These are phyloP conservation scores for Panulirus ornatus DNA, from an alignment of 1,140 invertebrate species.

Conservation along the genomic window DNA sequence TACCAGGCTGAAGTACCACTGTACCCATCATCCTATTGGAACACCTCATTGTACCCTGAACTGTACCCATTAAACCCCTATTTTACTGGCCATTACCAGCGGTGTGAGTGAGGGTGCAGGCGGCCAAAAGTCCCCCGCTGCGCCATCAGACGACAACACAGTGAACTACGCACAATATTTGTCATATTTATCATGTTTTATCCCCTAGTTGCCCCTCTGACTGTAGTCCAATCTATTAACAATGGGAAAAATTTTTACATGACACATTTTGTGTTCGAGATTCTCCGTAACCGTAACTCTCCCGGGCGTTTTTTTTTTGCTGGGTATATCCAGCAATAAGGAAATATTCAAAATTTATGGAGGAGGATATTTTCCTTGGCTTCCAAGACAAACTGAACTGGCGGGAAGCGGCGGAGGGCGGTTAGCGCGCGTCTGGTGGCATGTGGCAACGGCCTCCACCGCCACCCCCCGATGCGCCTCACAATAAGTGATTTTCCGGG, in stretches of 20 bases:
- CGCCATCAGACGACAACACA: conserved; percentile 28
- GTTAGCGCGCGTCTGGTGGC: conserved; percentile 1
- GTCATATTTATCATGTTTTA: conserved; percentile 47
- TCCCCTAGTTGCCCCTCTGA: background rate
- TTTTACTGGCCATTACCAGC: background rate
- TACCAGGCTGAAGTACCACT: no score
- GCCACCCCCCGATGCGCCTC: conserved; percentile 1
- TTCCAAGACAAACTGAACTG: background rate
- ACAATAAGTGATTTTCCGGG: conserved; percentile 66
- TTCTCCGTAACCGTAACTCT: no score
- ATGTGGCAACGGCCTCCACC: conserved; percentile 4
- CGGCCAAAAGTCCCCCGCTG: background rate
- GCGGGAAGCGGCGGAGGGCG: no score
- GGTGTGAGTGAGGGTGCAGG: background rate
- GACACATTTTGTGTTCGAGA: no score
- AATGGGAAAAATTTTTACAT: conserved; percentile 13
- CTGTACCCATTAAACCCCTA: background rate
- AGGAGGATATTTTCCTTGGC: background rate
- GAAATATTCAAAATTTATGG: background rate
- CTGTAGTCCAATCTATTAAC: background rate
- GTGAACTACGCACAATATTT: conserved; percentile 12
- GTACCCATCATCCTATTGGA: background rate
- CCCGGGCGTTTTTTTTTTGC: no score
- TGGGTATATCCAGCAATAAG: no score
- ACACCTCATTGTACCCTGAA: background rate